phyloP scores from a whole-genome alignment of 2,888 invertebrate genomes.

The Invenusta paracnida region DNA sequence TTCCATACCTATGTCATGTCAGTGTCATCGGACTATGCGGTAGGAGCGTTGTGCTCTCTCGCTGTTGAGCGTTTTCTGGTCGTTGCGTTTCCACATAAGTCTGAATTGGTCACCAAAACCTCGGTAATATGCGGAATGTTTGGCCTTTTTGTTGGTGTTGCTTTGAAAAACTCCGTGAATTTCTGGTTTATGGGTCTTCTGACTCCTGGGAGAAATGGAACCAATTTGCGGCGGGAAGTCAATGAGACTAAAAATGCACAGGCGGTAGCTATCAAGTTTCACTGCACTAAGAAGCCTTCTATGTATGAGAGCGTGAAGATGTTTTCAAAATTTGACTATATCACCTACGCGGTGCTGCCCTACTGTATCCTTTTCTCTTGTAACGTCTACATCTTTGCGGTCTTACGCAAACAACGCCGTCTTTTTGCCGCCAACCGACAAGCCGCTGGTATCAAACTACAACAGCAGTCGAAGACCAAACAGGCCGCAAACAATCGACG shows the following conservation, averaged over 20 bases:
- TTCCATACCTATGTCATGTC: constrained; percentile 37
- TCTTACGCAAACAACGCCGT: constrained; percentile 37
- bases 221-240: not conserved
- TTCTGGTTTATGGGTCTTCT: constrained; percentile 1
- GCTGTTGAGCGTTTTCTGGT: constrained; percentile 44
- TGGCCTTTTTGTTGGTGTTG: constrained; percentile 10
- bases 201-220: not conserved
- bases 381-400: constrained; percentile 44
- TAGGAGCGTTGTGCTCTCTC: constrained; percentile 38
- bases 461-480: not conserved
- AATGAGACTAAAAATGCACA: not conserved
- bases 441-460: constrained; percentile 20
- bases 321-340: constrained; percentile 43
- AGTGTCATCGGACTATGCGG: constrained; percentile 41
- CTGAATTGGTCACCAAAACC: constrained; percentile 31
- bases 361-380: constrained; percentile 44
- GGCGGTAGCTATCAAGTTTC: not conserved
- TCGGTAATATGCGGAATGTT: constrained; percentile 28
- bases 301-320: constrained; percentile 33
- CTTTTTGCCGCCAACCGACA: not conserved
- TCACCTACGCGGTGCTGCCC: constrained; percentile 42
- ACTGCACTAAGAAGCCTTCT: not conserved
- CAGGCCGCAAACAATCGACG: not conserved
- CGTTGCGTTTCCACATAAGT: constrained; percentile 42
- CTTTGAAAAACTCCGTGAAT: constrained; percentile 31